These are phyloP conservation scores for Nasonia vitripennis DNA, from an alignment of 1,140 invertebrate species.

Conservation along the genomic window DNA sequence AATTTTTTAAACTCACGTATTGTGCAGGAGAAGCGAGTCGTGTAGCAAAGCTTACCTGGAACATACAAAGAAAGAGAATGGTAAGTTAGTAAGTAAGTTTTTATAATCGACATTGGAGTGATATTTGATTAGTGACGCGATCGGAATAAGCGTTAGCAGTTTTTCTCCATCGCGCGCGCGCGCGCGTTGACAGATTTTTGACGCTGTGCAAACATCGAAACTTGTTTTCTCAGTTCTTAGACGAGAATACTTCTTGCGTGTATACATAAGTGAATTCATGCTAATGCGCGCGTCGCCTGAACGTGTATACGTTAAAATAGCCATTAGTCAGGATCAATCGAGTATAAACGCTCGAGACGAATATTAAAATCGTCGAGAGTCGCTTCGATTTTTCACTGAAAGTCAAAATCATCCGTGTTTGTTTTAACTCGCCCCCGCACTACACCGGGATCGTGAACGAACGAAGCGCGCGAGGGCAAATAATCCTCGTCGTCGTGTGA, in stretches of 20 bases:
- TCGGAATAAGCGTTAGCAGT: not conserved
- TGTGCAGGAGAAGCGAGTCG: no score
- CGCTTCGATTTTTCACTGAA: no score
- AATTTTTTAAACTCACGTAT: no score
- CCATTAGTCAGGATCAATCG: constrained; percentile 2
- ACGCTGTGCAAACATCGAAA: not conserved
- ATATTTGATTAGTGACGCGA: no score
- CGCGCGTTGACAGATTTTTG: not conserved
- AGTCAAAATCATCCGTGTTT: no score
- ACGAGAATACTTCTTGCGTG: not conserved
- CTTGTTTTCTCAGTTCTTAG: not conserved
- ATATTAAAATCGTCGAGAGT: no score
- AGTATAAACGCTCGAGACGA: no score
- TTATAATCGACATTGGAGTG: not conserved
- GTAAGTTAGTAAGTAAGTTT: not conserved
- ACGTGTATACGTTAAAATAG: not conserved
- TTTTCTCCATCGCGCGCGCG: not conserved
- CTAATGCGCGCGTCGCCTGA: not conserved
- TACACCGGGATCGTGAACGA: no score
- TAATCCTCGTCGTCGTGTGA: no score
- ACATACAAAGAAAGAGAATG: not conserved
- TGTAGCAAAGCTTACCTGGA: no score
- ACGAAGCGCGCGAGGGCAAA: no score
- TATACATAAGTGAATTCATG: not conserved
- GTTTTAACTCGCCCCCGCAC: no score